Conservation (phyloP, 2,888 invertebrate genomes). For the Polydesmus complanatus region DNA sequence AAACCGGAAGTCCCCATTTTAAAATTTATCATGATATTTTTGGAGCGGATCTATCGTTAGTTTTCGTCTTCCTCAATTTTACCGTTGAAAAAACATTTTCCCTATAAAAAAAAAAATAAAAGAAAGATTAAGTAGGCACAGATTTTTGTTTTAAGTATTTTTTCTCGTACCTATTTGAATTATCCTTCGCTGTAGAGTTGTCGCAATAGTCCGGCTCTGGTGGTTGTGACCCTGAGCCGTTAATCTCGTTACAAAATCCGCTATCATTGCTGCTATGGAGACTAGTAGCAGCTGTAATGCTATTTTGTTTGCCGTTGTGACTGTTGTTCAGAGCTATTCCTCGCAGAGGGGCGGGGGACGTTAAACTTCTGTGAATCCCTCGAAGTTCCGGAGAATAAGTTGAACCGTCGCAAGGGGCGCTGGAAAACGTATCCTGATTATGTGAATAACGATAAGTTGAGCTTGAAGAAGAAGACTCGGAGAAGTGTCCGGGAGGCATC, state of each 20-base stretch:
- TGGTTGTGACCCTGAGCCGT: slow-evolving; percentile 36
- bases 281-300: slow-evolving; percentile 17
- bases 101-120: slow-evolving; percentile 42
- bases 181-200: not conserved
- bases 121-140: not conserved
- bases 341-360: slow-evolving; percentile 17
- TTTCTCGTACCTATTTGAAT: not conserved
- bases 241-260: slow-evolving; percentile 67
- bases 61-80: slow-evolving; percentile 47
- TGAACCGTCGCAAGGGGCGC: not conserved
- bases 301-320: not conserved
- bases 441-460: not conserved
- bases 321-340: not conserved
- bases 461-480: not conserved
- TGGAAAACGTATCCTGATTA: not conserved
- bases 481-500: not conserved
- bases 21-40: slow-evolving; percentile 13
- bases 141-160: no score
- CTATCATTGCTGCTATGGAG: slow-evolving; percentile 84
- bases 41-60: slow-evolving; percentile 14
- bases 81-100: slow-evolving; percentile 76
- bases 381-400: slow-evolving; percentile 5
- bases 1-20: no score
- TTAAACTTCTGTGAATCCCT: slow-evolving; percentile 16
- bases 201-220: slow-evolving; percentile 64